These are phyloP conservation scores for Allacma fusca DNA, from an alignment of 2,888 invertebrate genomes.

Conservation along the genomic window DNA sequence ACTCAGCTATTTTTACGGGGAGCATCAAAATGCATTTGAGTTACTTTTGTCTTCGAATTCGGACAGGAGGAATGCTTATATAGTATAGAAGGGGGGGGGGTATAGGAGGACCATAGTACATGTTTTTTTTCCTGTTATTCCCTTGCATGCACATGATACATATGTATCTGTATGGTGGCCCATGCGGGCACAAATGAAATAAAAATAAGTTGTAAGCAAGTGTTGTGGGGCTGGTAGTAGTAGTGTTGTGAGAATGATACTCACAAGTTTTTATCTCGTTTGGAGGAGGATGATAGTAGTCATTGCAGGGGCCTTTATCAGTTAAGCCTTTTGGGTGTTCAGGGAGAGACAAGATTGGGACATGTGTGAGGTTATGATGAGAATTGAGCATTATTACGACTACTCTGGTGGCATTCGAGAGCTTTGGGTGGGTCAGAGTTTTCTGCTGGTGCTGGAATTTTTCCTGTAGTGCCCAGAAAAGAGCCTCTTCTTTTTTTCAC, in stretches of 20 bases:
- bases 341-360: neutral
- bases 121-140: too few species aligned
- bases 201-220: too few species aligned
- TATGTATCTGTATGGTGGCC: too few species aligned
- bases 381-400: slow-evolving; percentile 7
- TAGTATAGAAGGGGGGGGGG: too few species aligned
- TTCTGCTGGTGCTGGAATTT: slow-evolving; percentile 4
- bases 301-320: too few species aligned
- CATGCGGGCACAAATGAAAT: too few species aligned
- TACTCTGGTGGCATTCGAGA: neutral
- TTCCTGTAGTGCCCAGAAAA: neutral
- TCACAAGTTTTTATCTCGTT: too few species aligned
- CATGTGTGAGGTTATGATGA: slow-evolving; percentile 16
- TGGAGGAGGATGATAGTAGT: too few species aligned
- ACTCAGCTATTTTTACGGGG: slow-evolving; percentile 4
- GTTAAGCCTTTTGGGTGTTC: neutral
- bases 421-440: slow-evolving; percentile 1
- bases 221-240: too few species aligned
- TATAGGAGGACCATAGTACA: too few species aligned
- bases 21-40: neutral
- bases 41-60: neutral
- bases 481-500: neutral
- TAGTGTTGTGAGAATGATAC: too few species aligned
- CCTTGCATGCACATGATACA: too few species aligned
- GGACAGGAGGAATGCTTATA: neutral